A percentile compares a stretch with the other conserved stretches of the same genome.
Evolutionary conservation across 2,888 invertebrate genomes (phyloP).

Genomic region (Pristionchus exspectatus): DNA sequence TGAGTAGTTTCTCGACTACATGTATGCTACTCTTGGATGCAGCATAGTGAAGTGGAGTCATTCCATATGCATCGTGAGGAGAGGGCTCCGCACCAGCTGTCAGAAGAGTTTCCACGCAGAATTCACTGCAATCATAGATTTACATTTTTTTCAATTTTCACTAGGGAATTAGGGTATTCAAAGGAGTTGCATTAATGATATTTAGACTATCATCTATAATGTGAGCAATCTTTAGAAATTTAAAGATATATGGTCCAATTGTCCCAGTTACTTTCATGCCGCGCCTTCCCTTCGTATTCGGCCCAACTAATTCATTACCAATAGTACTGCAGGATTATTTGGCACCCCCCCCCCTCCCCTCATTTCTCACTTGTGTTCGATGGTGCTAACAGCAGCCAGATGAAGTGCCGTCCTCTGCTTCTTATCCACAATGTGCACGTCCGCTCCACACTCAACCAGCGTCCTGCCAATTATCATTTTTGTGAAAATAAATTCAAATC

Average conservation of each 20-base stretch:
- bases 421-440: conserved; percentile 27
- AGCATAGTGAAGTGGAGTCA: conserved; percentile 60
- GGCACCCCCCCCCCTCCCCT: neutral
- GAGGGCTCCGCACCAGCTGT: neutral
- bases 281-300: neutral
- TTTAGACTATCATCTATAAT: no score
- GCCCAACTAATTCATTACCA: neutral
- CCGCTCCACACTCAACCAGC: conserved; percentile 25
- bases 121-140: conserved; percentile 42
- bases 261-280: neutral
- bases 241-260: no score
- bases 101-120: conserved; percentile 50
- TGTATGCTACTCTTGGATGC: conserved; percentile 40
- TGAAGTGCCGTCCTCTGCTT: conserved; percentile 51
- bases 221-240: no score
- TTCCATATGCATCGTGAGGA: conserved; percentile 54
- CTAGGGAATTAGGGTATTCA: neutral
- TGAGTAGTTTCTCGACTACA: conserved; percentile 55
- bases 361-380: conserved; percentile 37
- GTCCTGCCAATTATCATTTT: neutral
- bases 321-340: neutral
- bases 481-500: neutral
- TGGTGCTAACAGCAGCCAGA: conserved; percentile 49
- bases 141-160: neutral
- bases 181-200: neutral